Conservation (phyloP, 2,113 vertebrate genomes). For the Formicarius rufipectus region DNA sequence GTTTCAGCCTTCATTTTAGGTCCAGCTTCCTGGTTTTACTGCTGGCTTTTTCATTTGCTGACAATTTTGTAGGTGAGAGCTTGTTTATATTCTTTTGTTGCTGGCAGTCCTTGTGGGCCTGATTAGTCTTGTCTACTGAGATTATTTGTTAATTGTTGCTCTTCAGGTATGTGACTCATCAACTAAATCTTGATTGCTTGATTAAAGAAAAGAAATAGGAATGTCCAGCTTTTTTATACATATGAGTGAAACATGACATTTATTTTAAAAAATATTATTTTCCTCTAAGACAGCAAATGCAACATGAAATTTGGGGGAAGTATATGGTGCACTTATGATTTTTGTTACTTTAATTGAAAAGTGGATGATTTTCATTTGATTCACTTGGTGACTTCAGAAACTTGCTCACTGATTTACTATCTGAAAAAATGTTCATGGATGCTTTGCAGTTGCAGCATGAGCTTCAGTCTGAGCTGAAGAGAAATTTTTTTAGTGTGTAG, state of each 20-base stretch:
- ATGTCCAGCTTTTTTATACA: neutral
- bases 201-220: neutral
- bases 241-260: neutral
- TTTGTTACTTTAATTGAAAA: neutral
- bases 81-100: neutral
- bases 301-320: neutral
- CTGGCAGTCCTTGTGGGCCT: neutral
- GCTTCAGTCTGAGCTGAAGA: neutral
- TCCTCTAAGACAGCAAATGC: neutral
- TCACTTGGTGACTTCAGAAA: neutral
- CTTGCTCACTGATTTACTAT: neutral
- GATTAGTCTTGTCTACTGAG: neutral
- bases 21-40: neutral
- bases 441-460: neutral
- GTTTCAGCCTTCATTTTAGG: neutral
- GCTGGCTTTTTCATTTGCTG: neutral
- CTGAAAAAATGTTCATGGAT: neutral
- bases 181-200: neutral
- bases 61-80: neutral
- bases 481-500: neutral
- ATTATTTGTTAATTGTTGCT: neutral
- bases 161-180: neutral
- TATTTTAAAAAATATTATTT: neutral
- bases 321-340: rapidly evolving
- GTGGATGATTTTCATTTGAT: neutral